Evolutionary conservation across 1,140 invertebrate species (phyloP).

Genomic region (Drosophila nikananu): DNA sequence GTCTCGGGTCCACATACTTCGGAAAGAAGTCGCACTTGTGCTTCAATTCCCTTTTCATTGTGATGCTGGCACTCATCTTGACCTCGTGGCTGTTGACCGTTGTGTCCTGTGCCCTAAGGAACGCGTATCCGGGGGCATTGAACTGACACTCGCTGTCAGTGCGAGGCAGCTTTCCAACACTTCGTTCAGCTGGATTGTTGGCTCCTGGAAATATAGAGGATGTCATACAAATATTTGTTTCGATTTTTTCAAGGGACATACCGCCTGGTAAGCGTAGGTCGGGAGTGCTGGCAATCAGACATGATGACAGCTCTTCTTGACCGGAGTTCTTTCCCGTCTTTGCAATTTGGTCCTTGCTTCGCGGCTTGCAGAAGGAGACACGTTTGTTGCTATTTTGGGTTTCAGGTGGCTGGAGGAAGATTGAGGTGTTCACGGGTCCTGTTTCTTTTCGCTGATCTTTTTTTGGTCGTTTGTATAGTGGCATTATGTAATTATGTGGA

Average conservation of each 20-base stretch:
- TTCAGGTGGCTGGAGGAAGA: not conserved
- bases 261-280: conserved; percentile 39
- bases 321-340: too few species aligned
- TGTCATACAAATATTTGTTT: not conserved
- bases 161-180: conserved; percentile 48
- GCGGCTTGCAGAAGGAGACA: conserved; percentile 42
- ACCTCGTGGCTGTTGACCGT: conserved; percentile 45
- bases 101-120: conserved; percentile 34
- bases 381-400: conserved; percentile 24
- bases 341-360: conserved; percentile 1
- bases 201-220: conserved; percentile 23
- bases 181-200: conserved; percentile 60
- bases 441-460: not conserved
- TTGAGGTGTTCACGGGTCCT: not conserved
- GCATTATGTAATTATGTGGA: conserved; percentile 1
- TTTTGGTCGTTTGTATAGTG: not conserved
- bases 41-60: conserved; percentile 33
- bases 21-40: conserved; percentile 65
- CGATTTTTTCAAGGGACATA: not conserved
- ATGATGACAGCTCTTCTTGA: conserved; percentile 44
- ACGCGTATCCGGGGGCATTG: conserved; percentile 53
- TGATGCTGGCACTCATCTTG: conserved; percentile 40
- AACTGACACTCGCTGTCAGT: conserved; percentile 68
- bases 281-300: conserved; percentile 44
- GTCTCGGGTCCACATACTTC: conserved; percentile 37